A percentile compares a stretch with the other conserved stretches of the same genome.
phyloP scores from a whole-genome alignment of 2,113 vertebrate genomes.

The Coturnix japonica region DNA sequence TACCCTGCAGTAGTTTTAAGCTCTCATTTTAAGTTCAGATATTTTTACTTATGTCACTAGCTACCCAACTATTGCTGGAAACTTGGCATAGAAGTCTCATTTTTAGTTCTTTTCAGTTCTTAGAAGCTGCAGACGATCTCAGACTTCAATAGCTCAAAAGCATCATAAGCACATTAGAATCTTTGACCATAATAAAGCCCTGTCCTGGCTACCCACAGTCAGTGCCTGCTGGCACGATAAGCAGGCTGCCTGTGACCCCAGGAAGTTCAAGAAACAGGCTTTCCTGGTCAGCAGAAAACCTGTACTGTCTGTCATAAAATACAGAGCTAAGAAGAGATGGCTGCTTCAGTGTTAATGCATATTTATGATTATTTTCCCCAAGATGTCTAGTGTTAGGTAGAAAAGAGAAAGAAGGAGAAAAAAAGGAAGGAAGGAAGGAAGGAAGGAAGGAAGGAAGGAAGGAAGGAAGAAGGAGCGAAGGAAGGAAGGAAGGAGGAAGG shows the following conservation, averaged over 20 bases:
- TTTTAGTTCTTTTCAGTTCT: background rate
- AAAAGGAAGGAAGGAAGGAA: too few species aligned
- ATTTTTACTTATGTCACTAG: background rate
- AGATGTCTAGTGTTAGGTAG: background rate
- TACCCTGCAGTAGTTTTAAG: background rate
- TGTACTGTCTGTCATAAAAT: background rate
- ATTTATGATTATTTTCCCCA: background rate
- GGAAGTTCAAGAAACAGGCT: background rate
- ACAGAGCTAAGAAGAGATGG: background rate
- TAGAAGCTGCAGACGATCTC: background rate
- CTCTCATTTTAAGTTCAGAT: background rate
- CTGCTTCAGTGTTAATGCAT: background rate
- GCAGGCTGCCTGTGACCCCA: background rate
- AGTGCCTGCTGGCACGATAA: rapidly evolving
- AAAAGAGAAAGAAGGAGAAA: background rate
- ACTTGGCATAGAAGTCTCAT: background rate
- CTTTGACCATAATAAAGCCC: background rate
- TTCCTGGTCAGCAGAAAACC: background rate
- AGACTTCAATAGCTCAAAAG: background rate
- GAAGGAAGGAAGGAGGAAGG: too few species aligned
- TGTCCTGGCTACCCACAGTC: rapidly evolving
- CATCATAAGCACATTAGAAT: background rate
- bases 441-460: background rate
- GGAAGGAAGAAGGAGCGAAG: too few species aligned
- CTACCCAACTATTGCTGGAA: background rate